Evolutionary conservation across 1,140 invertebrate species (phyloP), one percentile per base, ranked within the genome.

Genomic region (Ganaspis sp.): DNA sequence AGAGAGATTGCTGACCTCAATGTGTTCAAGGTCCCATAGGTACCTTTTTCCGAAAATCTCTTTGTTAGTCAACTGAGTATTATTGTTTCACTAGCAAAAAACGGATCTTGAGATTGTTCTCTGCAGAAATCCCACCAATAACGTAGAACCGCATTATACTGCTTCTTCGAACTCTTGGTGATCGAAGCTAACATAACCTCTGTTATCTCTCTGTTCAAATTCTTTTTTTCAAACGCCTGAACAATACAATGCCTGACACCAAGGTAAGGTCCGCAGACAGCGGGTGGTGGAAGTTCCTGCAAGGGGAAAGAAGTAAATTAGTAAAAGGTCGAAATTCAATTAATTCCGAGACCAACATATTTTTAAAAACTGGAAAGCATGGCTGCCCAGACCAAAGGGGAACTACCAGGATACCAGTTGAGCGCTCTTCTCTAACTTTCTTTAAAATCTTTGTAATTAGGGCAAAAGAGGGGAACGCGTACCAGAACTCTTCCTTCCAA

Each of bases 381-480:
- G 75, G 70, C 23, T 76, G 75, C 3, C 11, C 17, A 0, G 69
- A 6, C 75, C 75, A 76, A 8, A 29, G 9, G 15, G 70, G 75
- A 2, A 64, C 42, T 11, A 76, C 53, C 23, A 72, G 12, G 4
- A 76, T 76, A 19, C 70, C 75, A 34, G 2, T 64, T 2, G 79
- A 77, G 21, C 69, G 34, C 42, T 84, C 75, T 1, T 23, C 64
- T 49, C 73, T 77, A 19, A 79, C 69, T 77, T 83, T 85, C 21
- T 78, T 54, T 34, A 83, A 40, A 23, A 73, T 42, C 72, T 75
- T 79, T 26, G 78, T 29, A 37, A 81, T 78, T 37, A 83, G 6
- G 11, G 77, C 58, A 64, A 86, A 81, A 4, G 85, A 80, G 15
- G 85, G 81, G 73, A 87, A 86, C 8, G 81, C 85, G 72, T 86